Percentiles rank a stretch among this genome's conserved stretches.
Conservation (phyloP, 2,888 invertebrate species). For the Drosophila formosana region DNA sequence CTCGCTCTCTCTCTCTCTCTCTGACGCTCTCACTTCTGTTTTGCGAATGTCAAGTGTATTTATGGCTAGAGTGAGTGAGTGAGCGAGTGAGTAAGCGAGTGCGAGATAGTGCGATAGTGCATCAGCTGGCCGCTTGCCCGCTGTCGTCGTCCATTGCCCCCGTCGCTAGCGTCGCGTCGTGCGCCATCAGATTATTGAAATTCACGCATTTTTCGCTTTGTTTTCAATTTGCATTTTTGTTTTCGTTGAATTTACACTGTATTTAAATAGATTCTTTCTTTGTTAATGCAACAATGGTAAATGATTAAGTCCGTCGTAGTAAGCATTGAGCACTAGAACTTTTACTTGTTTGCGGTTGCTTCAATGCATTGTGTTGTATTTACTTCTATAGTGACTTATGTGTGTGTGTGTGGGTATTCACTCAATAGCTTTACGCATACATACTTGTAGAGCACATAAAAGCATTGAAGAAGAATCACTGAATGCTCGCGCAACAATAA, state of each 20-base stretch:
- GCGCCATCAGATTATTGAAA: slow-evolving; percentile 26
- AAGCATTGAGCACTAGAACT: neutral
- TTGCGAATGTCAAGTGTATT: slow-evolving; percentile 64
- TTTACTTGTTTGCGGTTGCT: slow-evolving; percentile 8
- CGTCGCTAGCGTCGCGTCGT: slow-evolving; percentile 19
- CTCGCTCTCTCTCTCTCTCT: slow-evolving; percentile 15
- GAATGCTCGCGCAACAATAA: slow-evolving; percentile 41
- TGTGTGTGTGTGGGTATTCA: slow-evolving; percentile 25
- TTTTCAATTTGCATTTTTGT: slow-evolving; percentile 40
- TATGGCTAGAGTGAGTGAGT: slow-evolving; percentile 9
- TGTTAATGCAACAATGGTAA: slow-evolving; percentile 46
- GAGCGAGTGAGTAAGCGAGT: slow-evolving; percentile 12
- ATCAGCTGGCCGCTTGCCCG: slow-evolving; percentile 65
- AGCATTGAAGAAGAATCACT: slow-evolving; percentile 35
- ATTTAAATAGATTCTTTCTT: slow-evolving; percentile 45
- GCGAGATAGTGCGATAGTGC: slow-evolving; percentile 24
- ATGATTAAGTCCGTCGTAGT: slow-evolving; percentile 30
- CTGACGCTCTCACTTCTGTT: slow-evolving; percentile 8
- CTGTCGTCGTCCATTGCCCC: slow-evolving; percentile 65
- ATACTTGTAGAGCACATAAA: slow-evolving; percentile 1
- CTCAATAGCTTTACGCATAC: slow-evolving; percentile 28
- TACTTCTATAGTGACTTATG: slow-evolving; percentile 11
- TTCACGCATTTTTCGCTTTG: slow-evolving; percentile 39
- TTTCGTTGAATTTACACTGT: slow-evolving; percentile 25
- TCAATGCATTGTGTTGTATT: neutral